Base-by-base conservation (phyloP, 2,888 invertebrate species). In the Napeogenes sylphis region DNA sequence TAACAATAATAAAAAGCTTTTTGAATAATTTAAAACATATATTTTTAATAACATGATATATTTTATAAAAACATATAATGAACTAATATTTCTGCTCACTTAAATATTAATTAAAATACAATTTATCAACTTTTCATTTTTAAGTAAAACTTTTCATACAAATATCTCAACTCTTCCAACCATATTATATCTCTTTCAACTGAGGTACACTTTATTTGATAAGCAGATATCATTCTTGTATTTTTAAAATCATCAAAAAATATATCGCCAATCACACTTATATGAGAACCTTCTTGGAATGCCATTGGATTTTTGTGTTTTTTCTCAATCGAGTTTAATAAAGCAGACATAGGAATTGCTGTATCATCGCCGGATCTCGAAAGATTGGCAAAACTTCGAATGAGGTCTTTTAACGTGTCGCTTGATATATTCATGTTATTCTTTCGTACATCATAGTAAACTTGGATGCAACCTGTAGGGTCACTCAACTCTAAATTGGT, bases 121-220 rank as follows among this genome's bases (percentile, higher is more conserved):
- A 10, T 10, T 30, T 2, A 51, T 51, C 30, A 30, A 42, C 42
- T 30, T 42, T 51, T 45, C 38, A 35, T 46, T 57, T 59, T 60
- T 35, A 88, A 68, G 72, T 90, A 90, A 79, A 73, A 87, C 57
- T 85, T 85, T 46, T 87, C 84, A 78, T 90, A 90, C 55, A 89
- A 70, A 72, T 88, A 86, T 68, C 77, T 78, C 0, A 90, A 73
- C 68, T 90, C 90, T 69, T 87, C 85, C 68, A 90, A 76, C 90
- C 90, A 90, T 1, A 89, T 73, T 53, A 90, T 67, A 69, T 90
- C 90, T 63, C 82, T 73, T 61, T 83, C 81, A 4, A 81, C 67
- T 2, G 83, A 80, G 3, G 85, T 83, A 58, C 69, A 69, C 21
- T 71, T 71, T 73, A 84, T 87, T 56, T 83, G 75, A 71, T 74